Percentiles rank a stretch among this genome's conserved stretches.
These are phyloP conservation scores for Beaufortia kweichowensis DNA, from an alignment of 2,113 vertebrate species.

Conservation along the genomic window DNA sequence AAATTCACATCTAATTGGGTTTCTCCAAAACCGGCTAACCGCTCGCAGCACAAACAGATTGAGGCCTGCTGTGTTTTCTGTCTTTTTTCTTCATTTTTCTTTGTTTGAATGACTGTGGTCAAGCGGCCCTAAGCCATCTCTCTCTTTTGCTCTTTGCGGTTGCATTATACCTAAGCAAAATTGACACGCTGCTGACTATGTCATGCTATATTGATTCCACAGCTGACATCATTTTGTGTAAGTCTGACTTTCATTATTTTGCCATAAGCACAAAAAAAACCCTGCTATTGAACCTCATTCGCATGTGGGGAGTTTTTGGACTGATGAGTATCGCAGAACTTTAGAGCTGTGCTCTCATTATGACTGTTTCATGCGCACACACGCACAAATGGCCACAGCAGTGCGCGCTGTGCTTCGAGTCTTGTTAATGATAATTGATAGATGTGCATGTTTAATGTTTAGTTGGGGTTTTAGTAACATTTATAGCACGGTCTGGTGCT, in stretches of 20 bases:
- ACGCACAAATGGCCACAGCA: slow-evolving; percentile 19
- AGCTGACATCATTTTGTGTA: slow-evolving; percentile 23
- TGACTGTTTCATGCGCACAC: slow-evolving; percentile 40
- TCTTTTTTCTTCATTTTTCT: slow-evolving; percentile 34
- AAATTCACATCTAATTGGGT: slow-evolving; percentile 43
- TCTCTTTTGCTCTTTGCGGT: slow-evolving; percentile 13
- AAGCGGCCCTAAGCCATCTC: slow-evolving; percentile 17
- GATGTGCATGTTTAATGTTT: slow-evolving; percentile 35
- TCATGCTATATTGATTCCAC: slow-evolving; percentile 42
- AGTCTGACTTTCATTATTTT: slow-evolving; percentile 35
- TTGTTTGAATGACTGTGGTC: slow-evolving; percentile 4
- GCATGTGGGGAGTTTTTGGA: slow-evolving; percentile 16
- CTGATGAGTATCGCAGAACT: slow-evolving; percentile 25
- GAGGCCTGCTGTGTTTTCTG: slow-evolving; percentile 7
- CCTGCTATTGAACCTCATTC: slow-evolving; percentile 4
- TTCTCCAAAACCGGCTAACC: neutral
- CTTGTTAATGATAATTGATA: slow-evolving; percentile 35
- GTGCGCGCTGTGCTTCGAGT: neutral
- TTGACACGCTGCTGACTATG: slow-evolving; percentile 14
- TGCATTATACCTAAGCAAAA: slow-evolving; percentile 21
- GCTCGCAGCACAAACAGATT: neutral
- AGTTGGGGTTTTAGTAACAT: slow-evolving; percentile 23
- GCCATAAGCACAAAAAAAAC: slow-evolving; percentile 26
- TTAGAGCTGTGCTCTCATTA: slow-evolving; percentile 8
- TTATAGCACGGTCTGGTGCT: slow-evolving; percentile 22